Base-by-base conservation (phyloP, 2,888 invertebrate genomes). In the Conus canariensis region DNA sequence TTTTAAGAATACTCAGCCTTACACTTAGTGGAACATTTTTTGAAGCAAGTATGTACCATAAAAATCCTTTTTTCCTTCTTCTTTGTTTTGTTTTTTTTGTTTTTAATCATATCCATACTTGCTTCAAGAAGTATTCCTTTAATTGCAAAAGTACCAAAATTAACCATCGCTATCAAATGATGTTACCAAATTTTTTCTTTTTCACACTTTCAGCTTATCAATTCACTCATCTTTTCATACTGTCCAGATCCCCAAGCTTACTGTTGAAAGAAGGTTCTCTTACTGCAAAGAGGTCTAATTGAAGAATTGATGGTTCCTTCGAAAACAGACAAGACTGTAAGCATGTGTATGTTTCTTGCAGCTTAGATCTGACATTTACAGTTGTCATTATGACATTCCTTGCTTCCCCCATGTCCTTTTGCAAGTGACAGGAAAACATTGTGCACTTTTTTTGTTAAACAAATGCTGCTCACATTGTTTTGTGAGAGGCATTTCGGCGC, bases 331-430 rank as follows among this genome's bases (percentile, higher is more conserved):
- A 16, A 14, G 25, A 45, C 85, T 70, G 87, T 74, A 87, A 74
- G 87, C 74, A 16, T 87, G 70, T 87, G 87, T 74, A 87, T 74
- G 87, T 67, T 87, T 87, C 74, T 74, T 87, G 74, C 74, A 10
- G 45, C 22, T 45, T 70, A 87, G 87, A 45, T 19, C 45, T 67
- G 56, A 87, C 87, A 74, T 87, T 70, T 22, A n/a, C 16, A 87
- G 16, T 74, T 87, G 25, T 74, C 30, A 58, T 56, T 12, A 87
- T 8, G 25, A 74, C 30, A n/a, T 58, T 67, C 30, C 70, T 74
- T 74, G 56, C 1, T 74, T 74, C 74, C 87, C 87, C 87, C 56
- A 56, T 16, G 19, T 9, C 87, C 87, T 67, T 74, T 67, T 74
- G 87, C 87, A 87, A 87, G 87, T 56, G 14, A n/a, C 45, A 70